Percentiles rank a stretch among this genome's conserved stretches.
These are phyloP conservation scores for Zygogramma bicolorata DNA, from an alignment of 2,888 invertebrate genomes.

Conservation along the genomic window DNA sequence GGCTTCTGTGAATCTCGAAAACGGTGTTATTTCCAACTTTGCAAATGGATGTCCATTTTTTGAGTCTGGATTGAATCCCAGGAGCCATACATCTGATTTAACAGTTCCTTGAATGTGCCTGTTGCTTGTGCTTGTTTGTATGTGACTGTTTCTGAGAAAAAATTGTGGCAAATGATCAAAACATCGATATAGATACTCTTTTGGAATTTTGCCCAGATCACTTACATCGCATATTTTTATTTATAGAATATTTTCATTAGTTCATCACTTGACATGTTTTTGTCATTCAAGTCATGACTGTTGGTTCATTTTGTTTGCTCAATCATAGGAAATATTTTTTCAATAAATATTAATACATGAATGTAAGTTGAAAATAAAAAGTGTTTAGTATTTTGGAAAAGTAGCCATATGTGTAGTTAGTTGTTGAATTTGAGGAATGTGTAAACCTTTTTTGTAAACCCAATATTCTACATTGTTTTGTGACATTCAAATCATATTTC, in stretches of 20 bases:
- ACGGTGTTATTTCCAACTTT: conserved; percentile 16
- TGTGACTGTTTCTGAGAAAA: conserved; percentile 14
- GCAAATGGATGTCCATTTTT: neutral
- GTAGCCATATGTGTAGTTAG: neutral
- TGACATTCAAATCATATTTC: too few species aligned
- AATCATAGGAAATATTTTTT: neutral
- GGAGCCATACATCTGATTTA: neutral
- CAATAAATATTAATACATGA: neutral
- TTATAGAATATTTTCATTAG: conserved; percentile 22
- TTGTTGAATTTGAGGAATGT: too few species aligned
- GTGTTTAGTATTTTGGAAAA: neutral
- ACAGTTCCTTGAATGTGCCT: conserved; percentile 22
- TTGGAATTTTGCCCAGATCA: conserved; percentile 47
- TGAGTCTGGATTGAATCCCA: neutral
- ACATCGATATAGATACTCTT: neutral
- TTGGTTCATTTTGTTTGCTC: neutral
- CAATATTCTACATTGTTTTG: too few species aligned
- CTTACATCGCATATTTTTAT: conserved; percentile 34
- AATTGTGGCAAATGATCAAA: conserved; percentile 20
- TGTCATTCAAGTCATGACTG: neutral
- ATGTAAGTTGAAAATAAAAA: neutral
- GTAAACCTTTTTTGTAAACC: too few species aligned
- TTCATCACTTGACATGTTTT: conserved; percentile 12
- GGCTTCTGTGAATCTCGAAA: conserved; percentile 15
- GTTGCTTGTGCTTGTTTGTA: conserved; percentile 33